Base-by-base conservation (phyloP, 1,140 invertebrate species). In the Hycleus cichorii region DNA sequence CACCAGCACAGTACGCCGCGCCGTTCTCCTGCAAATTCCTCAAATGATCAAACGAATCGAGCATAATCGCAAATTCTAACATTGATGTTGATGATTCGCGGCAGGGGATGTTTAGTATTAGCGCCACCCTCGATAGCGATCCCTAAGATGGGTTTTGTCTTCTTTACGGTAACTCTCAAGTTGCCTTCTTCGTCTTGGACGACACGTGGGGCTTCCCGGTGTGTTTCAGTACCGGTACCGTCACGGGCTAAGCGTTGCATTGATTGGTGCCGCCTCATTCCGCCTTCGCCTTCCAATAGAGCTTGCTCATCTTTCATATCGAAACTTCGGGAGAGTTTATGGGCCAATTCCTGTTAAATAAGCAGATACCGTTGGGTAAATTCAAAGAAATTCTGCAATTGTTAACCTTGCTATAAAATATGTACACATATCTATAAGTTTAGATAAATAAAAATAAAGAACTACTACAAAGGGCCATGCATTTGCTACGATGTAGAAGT, bases 121-220 rank as follows among this genome's bases (percentile, higher is more conserved):
- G 89, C 88, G 48, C 95, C 95, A 57, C 95, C 95, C 80, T 97
- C 94, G 66, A 98, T 97, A 48, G 93, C 94, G 66, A 98, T 93
- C 58, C 95, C 95, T 62, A 97, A 82, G 68, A 93, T 91, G 43
- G 93, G 90, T 77, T 94, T 94, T 12, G 87, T 91, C 76, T 97
- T 97, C 75, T 86, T 90, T 60, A 93, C 89, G 58, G 85, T 89
- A 67, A 92, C 88, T 69, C 89, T 81, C 65, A 91, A 81, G 75
- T 91, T 89, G 58, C 90, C 90, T 74, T 90, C 88, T 72, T 89
- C 84, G 76, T 92, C 89, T 62, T 86, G 81, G 67, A 89, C 83
- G 59, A 91, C 86, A 68, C 84, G 63, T 2, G 71, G 62, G 3
- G 59, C 56, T 46, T 70, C 71, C 27, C 65, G 44, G 75, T 62